A percentile compares a stretch with the other conserved stretches of the same genome.
Conservation (phyloP, 2,888 invertebrate genomes). For the Rotaria sp. region DNA sequence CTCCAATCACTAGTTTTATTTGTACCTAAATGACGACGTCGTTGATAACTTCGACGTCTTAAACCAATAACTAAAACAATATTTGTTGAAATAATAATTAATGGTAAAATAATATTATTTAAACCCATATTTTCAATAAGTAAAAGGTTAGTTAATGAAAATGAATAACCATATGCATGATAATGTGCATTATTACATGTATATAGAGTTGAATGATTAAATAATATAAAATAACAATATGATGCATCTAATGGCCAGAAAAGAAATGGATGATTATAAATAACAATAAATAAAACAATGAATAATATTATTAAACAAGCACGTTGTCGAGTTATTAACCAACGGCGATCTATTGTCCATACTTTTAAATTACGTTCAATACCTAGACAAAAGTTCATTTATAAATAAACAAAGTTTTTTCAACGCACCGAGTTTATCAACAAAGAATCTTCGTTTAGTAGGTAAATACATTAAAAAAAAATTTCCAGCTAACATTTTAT, state of each 20-base stretch:
- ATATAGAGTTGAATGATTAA: not conserved
- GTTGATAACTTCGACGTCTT: not conserved
- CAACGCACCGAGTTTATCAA: too few relatives aligned
- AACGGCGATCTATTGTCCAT: not conserved
- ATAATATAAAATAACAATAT: not conserved
- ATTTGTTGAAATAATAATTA: not conserved
- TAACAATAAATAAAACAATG: not conserved
- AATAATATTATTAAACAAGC: not conserved
- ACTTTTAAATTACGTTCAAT: constrained; percentile 1
- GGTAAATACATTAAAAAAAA: too few relatives aligned
- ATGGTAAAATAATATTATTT: not conserved
- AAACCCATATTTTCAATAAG: constrained; percentile 8
- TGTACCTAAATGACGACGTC: not conserved
- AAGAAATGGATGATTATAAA: constrained; percentile 2
- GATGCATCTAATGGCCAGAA: not conserved
- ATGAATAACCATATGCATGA: not conserved
- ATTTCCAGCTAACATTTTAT: too few relatives aligned
- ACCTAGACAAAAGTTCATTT: not conserved
- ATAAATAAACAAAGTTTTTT: too few relatives aligned
- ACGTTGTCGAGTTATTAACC: not conserved
- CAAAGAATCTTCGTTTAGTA: too few relatives aligned
- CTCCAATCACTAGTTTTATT: not conserved
- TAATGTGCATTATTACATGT: not conserved
- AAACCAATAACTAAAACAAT: not conserved
- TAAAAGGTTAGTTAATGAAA: not conserved